These are phyloP conservation scores for Acromyrmex charruanus DNA, from an alignment of 1,140 invertebrate species.

Conservation along the genomic window DNA sequence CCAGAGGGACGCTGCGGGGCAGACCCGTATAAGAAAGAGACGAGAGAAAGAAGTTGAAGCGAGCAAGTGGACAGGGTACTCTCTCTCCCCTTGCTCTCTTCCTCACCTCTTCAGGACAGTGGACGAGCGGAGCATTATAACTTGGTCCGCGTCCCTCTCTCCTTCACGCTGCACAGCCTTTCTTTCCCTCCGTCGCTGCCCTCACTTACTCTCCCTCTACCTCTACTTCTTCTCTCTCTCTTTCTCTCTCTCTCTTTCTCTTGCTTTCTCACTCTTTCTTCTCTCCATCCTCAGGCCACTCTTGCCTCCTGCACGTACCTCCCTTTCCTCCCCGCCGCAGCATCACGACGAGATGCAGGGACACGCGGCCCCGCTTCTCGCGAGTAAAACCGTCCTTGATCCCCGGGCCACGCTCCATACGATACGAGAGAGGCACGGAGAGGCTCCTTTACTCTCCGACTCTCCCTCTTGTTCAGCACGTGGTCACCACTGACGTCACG, in stretches of 20 bases:
- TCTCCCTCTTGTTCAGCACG: constrained; percentile 82
- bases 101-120: constrained; percentile 66
- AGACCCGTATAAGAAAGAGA: constrained; percentile 46
- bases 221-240: background rate
- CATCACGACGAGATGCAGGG: constrained; percentile 74
- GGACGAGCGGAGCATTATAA: constrained; percentile 79
- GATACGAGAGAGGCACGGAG: constrained; percentile 78
- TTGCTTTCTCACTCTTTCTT: background rate
- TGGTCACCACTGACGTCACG: constrained; percentile 84
- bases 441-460: constrained; percentile 67
- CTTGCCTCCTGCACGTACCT: constrained; percentile 53
- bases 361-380: constrained; percentile 77
- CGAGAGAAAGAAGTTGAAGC: constrained; percentile 25
- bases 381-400: constrained; percentile 86
- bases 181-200: constrained; percentile 67
- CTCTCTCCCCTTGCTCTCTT: constrained; percentile 44
- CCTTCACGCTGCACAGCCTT: constrained; percentile 28
- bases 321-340: constrained; percentile 50
- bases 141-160: constrained; percentile 60
- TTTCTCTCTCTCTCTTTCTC: background rate
- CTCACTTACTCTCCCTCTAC: constrained; percentile 4
- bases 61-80: constrained; percentile 47
- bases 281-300: constrained; percentile 41
- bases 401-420: constrained; percentile 83
- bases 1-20: constrained; percentile 31